These are phyloP conservation scores for Drosophila cognata DNA, from an alignment of 2,888 invertebrate genomes.

Conservation along the genomic window DNA sequence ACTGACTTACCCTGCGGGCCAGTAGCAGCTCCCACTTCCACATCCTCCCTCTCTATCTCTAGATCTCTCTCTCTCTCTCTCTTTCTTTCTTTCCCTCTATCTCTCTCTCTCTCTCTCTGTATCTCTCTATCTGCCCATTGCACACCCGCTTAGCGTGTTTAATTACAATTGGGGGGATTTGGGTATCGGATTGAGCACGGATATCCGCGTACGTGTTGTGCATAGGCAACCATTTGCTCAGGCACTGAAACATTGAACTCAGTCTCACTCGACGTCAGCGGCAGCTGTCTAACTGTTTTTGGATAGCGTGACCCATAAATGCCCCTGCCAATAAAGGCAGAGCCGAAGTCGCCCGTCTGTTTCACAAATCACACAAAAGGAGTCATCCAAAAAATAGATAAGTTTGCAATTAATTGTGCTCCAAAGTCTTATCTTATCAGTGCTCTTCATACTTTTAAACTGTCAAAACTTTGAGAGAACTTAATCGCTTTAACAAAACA, in stretches of 20 bases:
- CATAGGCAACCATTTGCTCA: conserved; percentile 46
- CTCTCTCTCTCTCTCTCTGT: neutral
- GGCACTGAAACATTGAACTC: conserved; percentile 17
- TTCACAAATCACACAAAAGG: conserved; percentile 7
- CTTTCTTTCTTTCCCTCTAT: neutral
- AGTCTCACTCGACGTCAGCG: conserved; percentile 50
- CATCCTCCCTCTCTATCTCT: neutral
- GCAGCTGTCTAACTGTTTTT: conserved; percentile 51
- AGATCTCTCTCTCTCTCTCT: neutral
- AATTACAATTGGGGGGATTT: conserved; percentile 71
- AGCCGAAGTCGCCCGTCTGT: neutral
- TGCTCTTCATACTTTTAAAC: neutral
- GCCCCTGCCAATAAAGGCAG: conserved; percentile 13
- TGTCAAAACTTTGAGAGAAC: neutral
- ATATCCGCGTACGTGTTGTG: conserved; percentile 80
- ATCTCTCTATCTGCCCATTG: conserved; percentile 7
- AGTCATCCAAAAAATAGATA: neutral
- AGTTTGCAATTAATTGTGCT: neutral
- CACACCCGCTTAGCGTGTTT: conserved; percentile 71
- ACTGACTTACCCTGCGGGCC: conserved; percentile 57
- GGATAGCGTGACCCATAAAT: conserved; percentile 51
- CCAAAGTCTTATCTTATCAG: neutral
- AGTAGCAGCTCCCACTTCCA: conserved; percentile 37
- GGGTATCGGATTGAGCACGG: conserved; percentile 73
- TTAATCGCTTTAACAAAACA: neutral